Evolutionary conservation across 1,140 invertebrate species (phyloP).

Genomic region (Eciton burchellii): DNA sequence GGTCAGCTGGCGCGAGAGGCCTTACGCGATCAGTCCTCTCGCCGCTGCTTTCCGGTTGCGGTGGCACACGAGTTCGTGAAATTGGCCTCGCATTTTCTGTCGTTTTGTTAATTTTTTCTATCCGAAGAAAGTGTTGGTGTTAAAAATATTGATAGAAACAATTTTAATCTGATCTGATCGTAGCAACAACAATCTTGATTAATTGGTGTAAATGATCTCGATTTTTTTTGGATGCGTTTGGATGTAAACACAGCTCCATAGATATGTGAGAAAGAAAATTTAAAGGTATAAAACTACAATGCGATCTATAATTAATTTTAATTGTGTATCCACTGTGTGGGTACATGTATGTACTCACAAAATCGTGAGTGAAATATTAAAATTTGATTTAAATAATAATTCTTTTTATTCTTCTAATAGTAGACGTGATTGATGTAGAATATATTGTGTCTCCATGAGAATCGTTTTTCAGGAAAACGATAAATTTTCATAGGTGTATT

Average conservation of each 20-base stretch:
- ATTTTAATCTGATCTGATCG: not conserved
- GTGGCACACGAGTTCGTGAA: conserved; percentile 27
- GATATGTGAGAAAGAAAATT: conserved; percentile 20
- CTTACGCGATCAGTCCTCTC: conserved; percentile 35
- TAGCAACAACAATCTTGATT: not conserved
- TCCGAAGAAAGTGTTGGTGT: not conserved
- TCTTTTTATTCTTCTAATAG: too few relatives aligned
- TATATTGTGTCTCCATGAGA: too few relatives aligned
- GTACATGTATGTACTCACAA: too few relatives aligned
- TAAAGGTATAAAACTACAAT: conserved; percentile 4
- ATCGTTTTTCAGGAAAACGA: too few relatives aligned
- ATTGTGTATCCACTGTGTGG: too few relatives aligned
- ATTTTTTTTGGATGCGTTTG: not conserved
- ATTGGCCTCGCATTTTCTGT: conserved; percentile 21
- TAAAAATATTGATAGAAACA: not conserved
- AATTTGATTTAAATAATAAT: too few relatives aligned
- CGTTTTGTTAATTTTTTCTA: not conserved
- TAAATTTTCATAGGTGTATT: too few relatives aligned
- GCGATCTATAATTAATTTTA: not conserved
- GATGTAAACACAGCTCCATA: not conserved
- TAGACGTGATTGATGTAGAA: too few relatives aligned
- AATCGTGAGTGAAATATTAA: too few relatives aligned
- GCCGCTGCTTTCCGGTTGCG: conserved; percentile 35
- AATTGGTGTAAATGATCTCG: not conserved
- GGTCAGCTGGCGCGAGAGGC: conserved; percentile 21